Percentiles rank a stretch among this genome's conserved stretches.
Evolutionary conservation across 2,888 invertebrate species (phyloP).

Genomic region (Melanotus villosus): DNA sequence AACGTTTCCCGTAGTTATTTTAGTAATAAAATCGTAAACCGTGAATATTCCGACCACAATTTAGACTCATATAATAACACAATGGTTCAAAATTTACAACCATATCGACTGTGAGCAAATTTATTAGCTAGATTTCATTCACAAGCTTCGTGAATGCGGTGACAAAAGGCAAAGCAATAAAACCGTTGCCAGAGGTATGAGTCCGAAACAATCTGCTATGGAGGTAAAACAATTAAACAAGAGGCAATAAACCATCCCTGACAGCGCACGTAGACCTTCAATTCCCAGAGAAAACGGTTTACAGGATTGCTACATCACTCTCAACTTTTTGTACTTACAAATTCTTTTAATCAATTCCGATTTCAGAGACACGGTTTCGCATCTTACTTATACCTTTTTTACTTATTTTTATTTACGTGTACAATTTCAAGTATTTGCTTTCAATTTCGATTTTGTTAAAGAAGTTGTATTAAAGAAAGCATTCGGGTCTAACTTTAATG

Average conservation of each 20-base stretch:
- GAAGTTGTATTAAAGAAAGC: not conserved
- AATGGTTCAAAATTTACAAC: constrained; percentile 1
- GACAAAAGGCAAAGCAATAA: constrained; percentile 52
- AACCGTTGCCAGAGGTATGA: constrained; percentile 53
- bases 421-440: constrained; percentile 1
- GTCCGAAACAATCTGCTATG: constrained; percentile 54
- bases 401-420: not conserved
- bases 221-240: constrained; percentile 57
- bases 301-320: constrained; percentile 50
- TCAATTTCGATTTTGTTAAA: not conserved
- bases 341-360: constrained; percentile 42
- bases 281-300: constrained; percentile 52
- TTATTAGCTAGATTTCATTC: constrained; percentile 16
- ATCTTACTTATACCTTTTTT: constrained; percentile 26
- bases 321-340: constrained; percentile 33
- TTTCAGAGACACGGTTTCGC: constrained; percentile 35
- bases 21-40: too few species aligned
- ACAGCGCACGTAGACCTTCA: constrained; percentile 58
- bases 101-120: constrained; percentile 1
- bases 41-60: not conserved
- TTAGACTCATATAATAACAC: not conserved
- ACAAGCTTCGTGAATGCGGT: constrained; percentile 5
- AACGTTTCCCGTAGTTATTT: too few species aligned
- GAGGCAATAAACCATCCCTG: constrained; percentile 56
- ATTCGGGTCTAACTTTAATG: too few species aligned